Percentiles rank a stretch among this genome's conserved stretches.
Evolutionary conservation across 2,113 vertebrate genomes (phyloP).

Genomic region (Acrocephalus kingi): DNA sequence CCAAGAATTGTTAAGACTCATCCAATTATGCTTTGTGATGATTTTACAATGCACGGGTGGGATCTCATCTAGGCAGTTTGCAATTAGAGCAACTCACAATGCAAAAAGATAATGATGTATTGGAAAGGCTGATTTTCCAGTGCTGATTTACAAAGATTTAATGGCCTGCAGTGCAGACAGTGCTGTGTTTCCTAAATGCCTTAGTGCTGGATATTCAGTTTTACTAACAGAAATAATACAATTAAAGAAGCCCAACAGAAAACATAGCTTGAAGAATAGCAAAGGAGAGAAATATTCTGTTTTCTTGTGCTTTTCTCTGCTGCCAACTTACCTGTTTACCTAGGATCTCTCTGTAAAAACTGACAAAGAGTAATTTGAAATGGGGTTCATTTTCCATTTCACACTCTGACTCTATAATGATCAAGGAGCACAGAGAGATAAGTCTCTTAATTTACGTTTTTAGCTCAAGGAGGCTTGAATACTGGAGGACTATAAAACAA

Average conservation of each 20-base stretch:
- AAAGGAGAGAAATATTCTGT: not conserved
- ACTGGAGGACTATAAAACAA: not conserved
- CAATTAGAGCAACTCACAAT: constrained; percentile 13
- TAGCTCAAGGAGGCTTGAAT: not conserved
- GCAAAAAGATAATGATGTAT: constrained; percentile 25
- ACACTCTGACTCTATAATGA: not conserved
- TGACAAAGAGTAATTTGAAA: not conserved
- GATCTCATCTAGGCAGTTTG: not conserved
- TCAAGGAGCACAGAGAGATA: not conserved
- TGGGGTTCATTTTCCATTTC: not conserved
- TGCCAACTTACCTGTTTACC: not conserved
- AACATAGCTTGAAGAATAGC: not conserved
- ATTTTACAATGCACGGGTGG: not conserved
- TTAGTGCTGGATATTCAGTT: not conserved
- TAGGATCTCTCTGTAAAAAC: not conserved
- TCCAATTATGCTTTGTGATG: not conserved
- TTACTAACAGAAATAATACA: constrained; percentile 10
- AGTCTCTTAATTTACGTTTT: not conserved
- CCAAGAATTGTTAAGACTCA: constrained; percentile 11
- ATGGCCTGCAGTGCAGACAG: not conserved
- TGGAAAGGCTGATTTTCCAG: constrained; percentile 9
- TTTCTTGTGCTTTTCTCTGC: not conserved
- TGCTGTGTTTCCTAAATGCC: not conserved
- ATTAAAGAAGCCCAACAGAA: not conserved
- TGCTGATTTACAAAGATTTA: constrained; percentile 28